These are phyloP conservation scores for Gasteruption jaculator DNA, from an alignment of 2,888 invertebrate genomes.

Conservation along the genomic window DNA sequence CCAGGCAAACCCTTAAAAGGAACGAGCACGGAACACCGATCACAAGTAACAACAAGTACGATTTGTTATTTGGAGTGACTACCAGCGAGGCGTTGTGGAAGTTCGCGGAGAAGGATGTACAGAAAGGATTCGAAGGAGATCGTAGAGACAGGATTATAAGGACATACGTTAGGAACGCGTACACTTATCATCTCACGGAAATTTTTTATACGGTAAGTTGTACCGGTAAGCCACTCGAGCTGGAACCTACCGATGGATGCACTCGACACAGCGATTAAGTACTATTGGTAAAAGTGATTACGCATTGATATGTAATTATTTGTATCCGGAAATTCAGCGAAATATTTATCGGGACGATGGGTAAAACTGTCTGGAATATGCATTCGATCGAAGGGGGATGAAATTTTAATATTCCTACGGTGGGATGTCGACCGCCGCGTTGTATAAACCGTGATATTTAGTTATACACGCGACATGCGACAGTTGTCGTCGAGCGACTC, in stretches of 20 bases:
- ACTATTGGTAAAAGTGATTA: too few relatives aligned
- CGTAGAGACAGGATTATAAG: slow-evolving; percentile 81
- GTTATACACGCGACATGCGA: too few relatives aligned
- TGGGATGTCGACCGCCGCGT: too few relatives aligned
- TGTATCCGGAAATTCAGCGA: too few relatives aligned
- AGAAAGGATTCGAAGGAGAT: slow-evolving; percentile 83
- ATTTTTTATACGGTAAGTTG: slow-evolving; percentile 83
- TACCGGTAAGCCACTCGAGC: not conserved
- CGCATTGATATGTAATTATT: too few relatives aligned
- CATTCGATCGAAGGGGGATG: too few relatives aligned
- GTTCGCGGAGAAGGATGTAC: slow-evolving; percentile 78
- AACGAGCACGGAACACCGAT: slow-evolving; percentile 45
- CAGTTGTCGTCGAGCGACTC: too few relatives aligned
- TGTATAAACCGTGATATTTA: too few relatives aligned
- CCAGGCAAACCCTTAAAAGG: slow-evolving; percentile 41
- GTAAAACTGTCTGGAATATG: too few relatives aligned
- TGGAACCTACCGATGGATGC: not conserved
- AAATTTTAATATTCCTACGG: too few relatives aligned
- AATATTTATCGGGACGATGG: too few relatives aligned
- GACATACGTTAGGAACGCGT: slow-evolving; percentile 91
- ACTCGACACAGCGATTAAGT: not conserved
- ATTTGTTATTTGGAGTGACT: slow-evolving; percentile 86
- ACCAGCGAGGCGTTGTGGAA: slow-evolving; percentile 90
- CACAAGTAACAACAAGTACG: slow-evolving; percentile 62
- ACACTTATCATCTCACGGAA: slow-evolving; percentile 92